Conservation (phyloP, 2,888 invertebrate species). For the Asteroscopus sphinx region DNA sequence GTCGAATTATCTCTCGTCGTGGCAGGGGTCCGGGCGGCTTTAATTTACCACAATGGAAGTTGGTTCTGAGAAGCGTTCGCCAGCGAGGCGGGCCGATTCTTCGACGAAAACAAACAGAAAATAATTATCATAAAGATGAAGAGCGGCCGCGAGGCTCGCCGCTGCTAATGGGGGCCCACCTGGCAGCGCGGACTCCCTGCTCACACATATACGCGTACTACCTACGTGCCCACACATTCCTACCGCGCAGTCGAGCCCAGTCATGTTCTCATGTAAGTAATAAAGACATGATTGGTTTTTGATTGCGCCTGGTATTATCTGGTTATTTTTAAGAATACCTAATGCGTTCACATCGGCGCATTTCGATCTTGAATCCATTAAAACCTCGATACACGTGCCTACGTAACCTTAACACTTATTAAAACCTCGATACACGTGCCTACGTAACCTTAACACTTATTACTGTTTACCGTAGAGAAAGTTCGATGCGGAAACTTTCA, state of each 20-base stretch:
- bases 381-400: slow-evolving; percentile 46
- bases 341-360: slow-evolving; percentile 25
- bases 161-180: slow-evolving; percentile 88
- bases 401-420: slow-evolving; percentile 52
- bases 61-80: slow-evolving; percentile 87
- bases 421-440: slow-evolving; percentile 48
- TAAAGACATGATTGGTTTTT: slow-evolving; percentile 75
- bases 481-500: slow-evolving; percentile 59
- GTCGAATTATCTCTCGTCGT: slow-evolving; percentile 89
- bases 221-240: slow-evolving; percentile 66
- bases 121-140: slow-evolving; percentile 90
- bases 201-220: slow-evolving; percentile 60
- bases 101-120: slow-evolving; percentile 90
- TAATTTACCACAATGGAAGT: slow-evolving; percentile 90
- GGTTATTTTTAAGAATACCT: slow-evolving; percentile 47
- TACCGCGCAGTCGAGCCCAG: slow-evolving; percentile 59
- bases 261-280: slow-evolving; percentile 66
- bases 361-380: slow-evolving; percentile 52
- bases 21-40: slow-evolving; percentile 89
- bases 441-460: slow-evolving; percentile 59
- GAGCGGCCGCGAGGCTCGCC: slow-evolving; percentile 87
- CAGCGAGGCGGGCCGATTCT: slow-evolving; percentile 88
- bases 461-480: slow-evolving; percentile 60
- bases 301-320: slow-evolving; percentile 64
- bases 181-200: slow-evolving; percentile 77